Percentiles rank a stretch among this genome's conserved stretches.
Conservation (phyloP, 2,888 invertebrate genomes). For the Cantharis flavilabris region DNA sequence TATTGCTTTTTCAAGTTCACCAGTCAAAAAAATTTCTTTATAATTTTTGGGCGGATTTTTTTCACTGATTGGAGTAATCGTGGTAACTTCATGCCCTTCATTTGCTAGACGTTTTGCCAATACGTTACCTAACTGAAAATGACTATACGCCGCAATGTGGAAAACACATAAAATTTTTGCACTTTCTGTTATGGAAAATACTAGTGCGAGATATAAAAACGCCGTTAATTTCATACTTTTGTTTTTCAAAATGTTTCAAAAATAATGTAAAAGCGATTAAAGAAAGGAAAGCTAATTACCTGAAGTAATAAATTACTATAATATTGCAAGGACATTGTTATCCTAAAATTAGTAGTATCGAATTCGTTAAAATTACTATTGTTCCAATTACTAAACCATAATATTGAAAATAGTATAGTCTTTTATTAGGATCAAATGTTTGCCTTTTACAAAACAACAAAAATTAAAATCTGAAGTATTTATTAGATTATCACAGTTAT, state of each 20-base stretch:
- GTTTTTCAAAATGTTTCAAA: not conserved
- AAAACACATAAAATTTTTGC: constrained; percentile 40
- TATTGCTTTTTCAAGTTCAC: not conserved
- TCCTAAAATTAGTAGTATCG: not conserved
- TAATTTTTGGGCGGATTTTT: constrained; percentile 48
- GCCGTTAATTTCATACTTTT: not conserved
- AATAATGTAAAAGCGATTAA: too few relatives aligned
- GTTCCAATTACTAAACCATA: too few relatives aligned
- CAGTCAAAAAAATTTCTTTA: not conserved
- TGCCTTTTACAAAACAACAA: too few relatives aligned
- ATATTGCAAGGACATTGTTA: not conserved
- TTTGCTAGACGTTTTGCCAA: constrained; percentile 39
- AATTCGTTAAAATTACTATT: not conserved
- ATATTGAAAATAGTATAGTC: too few relatives aligned
- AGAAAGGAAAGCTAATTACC: not conserved
- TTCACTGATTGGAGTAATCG: constrained; percentile 43
- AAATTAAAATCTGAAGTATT: too few relatives aligned
- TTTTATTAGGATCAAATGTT: too few relatives aligned
- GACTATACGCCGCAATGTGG: constrained; percentile 39
- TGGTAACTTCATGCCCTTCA: constrained; percentile 54
- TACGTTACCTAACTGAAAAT: constrained; percentile 37
- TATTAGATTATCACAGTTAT: too few relatives aligned
- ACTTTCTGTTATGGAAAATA: not conserved
- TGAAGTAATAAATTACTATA: too few relatives aligned
- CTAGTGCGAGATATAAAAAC: not conserved